Base-by-base conservation (phyloP, 1,140 invertebrate species). In the Platyura marginata region DNA sequence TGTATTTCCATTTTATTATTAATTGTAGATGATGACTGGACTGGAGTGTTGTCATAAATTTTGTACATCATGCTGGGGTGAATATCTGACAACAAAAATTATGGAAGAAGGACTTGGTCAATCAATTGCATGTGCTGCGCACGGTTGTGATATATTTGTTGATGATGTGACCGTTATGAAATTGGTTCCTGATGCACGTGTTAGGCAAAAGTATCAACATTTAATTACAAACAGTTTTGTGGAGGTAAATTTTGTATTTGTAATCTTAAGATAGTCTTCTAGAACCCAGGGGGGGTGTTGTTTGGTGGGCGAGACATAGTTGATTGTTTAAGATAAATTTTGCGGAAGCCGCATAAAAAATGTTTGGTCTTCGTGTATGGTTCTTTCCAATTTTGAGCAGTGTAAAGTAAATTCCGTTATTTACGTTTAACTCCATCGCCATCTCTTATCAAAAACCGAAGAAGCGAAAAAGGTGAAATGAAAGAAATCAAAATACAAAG, bases 191-290 rank as follows among this genome's bases (percentile, higher is more conserved):
- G 91, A 95, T 65, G 73, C 84, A 34, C 85, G 85, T 70, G 92
- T 97, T 46, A 87, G 85, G 69, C 72, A 92, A 49, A 95, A 94
- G 66, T 98, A 98, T 67, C 92, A 96, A 59, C 91, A 96, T 67
- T 74, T 97, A 48, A 95, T 98, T 48, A 94, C 93, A 34, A 98
- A 98, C 67, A 96, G 89, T 70, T 98, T 97, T 73, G 93, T 98
- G 41, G 86, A 92, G 72, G 87, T 90, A 64, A 66, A 54, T 57
- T 32, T 21, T 42, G 15, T 41, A n/a, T n/a, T n/a, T n/a, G n/a
- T n/a, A n/a, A n/a, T n/a, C n/a, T n/a, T n/a, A n/a, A n/a, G n/a
- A n/a, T n/a, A n/a, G n/a, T n/a, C n/a, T n/a, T n/a, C n/a, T n/a
- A n/a, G n/a, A n/a, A n/a, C n/a, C n/a, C n/a, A n/a, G n/a, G n/a